Evolutionary conservation across 1,140 invertebrate genomes (phyloP).

Genomic region (Frieseomelitta varia): DNA sequence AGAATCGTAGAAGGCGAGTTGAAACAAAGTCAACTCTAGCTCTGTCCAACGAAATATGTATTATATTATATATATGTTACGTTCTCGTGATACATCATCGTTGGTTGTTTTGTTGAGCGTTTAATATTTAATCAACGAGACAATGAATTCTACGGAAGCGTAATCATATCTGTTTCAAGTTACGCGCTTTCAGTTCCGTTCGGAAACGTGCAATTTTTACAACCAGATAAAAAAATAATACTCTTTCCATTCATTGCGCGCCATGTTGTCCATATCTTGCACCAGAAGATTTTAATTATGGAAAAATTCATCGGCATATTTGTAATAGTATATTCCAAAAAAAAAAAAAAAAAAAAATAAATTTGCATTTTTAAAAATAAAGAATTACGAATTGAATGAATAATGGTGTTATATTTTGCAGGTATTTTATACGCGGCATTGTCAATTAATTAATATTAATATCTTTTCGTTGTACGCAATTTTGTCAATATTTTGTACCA

Average conservation of each 20-base stretch:
- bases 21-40: neutral
- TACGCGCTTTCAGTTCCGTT: neutral
- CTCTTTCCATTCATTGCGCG: neutral
- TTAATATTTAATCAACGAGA: neutral
- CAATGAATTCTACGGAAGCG: neutral
- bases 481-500: no score
- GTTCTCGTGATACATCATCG: neutral
- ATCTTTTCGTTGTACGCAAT: no score
- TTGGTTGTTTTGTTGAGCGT: no score
- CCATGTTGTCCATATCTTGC: neutral
- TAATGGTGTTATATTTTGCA: neutral
- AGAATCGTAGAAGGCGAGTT: neutral
- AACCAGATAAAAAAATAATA: neutral
- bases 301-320: neutral
- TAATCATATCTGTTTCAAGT: neutral
- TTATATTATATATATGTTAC: no score
- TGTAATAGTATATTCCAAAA: neutral
- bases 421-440: no score
- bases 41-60: no score
- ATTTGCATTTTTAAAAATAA: neutral
- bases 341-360: neutral
- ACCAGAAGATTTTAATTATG: neutral
- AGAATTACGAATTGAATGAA: neutral
- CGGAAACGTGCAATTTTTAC: neutral
- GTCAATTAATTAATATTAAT: no score